These are phyloP conservation scores for Cryptotis parvus DNA, from an alignment of 2,113 vertebrate species.

Conservation along the genomic window DNA sequence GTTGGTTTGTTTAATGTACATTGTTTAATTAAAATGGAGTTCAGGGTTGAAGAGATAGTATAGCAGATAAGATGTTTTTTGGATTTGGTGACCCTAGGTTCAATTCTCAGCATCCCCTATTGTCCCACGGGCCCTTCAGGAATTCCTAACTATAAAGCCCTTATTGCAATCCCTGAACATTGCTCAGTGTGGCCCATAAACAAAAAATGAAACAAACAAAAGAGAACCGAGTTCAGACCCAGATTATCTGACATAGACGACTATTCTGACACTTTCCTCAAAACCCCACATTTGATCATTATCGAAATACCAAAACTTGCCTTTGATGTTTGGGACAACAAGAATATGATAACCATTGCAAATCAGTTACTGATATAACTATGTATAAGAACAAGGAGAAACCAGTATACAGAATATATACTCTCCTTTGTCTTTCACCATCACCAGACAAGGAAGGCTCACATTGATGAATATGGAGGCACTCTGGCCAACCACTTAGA, in stretches of 20 bases:
- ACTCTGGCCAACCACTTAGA: background rate
- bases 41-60: background rate
- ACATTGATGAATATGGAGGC: background rate
- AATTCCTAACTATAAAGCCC: too few species aligned
- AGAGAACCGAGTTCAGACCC: too few species aligned
- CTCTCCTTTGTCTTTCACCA: background rate
- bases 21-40: background rate
- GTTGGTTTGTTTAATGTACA: background rate
- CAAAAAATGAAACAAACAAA: too few species aligned
- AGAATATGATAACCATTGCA: background rate
- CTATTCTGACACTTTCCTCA: background rate
- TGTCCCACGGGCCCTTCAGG: too few species aligned
- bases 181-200: too few species aligned
- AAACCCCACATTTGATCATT: background rate
- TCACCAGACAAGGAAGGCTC: background rate
- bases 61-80: too few species aligned
- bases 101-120: too few species aligned
- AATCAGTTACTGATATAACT: background rate
- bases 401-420: background rate
- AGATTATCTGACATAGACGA: too few species aligned
- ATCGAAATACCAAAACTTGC: background rate
- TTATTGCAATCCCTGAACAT: background rate
- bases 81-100: too few species aligned
- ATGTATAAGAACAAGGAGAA: constrained; percentile 2
- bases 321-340: background rate